A percentile compares a stretch with the other conserved stretches of the same genome.
phyloP scores from a whole-genome alignment of 1,140 invertebrate species.

The Drosophila sulfurigaster region DNA sequence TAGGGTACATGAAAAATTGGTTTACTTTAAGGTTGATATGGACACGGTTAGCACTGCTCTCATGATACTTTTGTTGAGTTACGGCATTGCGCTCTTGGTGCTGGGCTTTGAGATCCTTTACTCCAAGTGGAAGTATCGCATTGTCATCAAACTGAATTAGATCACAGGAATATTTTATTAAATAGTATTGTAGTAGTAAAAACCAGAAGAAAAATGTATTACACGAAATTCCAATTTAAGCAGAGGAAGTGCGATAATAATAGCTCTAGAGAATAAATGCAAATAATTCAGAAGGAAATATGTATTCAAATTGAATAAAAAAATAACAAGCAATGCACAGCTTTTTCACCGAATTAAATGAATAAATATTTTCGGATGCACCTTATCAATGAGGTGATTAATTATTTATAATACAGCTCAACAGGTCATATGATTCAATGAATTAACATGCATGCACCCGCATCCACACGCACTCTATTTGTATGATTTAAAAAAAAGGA shows the following conservation, averaged over 20 bases:
- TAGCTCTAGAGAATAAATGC: no score
- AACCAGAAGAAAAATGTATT: no score
- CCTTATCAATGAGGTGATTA: not conserved
- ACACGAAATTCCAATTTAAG: no score
- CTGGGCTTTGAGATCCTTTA: constrained; percentile 84
- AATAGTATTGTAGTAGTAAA: no score
- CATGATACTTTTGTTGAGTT: constrained; percentile 84
- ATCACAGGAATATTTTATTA: not conserved
- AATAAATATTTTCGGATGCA: not conserved
- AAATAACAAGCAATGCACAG: no score
- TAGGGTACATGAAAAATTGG: not conserved
- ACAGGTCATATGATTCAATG: not conserved
- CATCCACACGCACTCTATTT: not conserved
- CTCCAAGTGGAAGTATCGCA: constrained; percentile 59
- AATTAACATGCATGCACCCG: not conserved
- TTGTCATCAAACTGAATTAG: constrained; percentile 50
- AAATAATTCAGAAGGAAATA: no score
- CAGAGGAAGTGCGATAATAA: no score
- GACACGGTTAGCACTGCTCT: constrained; percentile 85
- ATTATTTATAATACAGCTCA: constrained; percentile 8
- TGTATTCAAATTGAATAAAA: no score
- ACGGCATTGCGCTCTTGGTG: constrained; percentile 79
- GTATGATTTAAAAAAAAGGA: not conserved
- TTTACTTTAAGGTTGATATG: constrained; percentile 72
- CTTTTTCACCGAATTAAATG: not conserved